A percentile compares a stretch with the other conserved stretches of the same genome.
phyloP scores from a whole-genome alignment of 2,797 vertebrate genomes.

The Anolis apletophallus region DNA sequence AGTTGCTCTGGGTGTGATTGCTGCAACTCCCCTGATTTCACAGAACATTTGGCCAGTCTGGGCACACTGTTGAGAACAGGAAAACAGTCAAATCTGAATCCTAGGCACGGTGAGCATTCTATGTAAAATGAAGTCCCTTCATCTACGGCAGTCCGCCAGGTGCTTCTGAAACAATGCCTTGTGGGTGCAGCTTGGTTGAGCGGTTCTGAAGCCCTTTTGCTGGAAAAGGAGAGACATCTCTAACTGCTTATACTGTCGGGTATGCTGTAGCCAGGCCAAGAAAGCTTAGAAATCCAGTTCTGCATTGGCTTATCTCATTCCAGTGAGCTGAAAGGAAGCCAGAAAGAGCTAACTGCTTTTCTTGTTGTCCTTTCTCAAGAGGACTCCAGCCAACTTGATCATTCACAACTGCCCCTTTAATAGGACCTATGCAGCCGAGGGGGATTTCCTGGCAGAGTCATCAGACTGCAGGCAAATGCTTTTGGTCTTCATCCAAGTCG shows the following conservation, averaged over 20 bases:
- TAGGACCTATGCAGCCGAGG: constrained; percentile 36
- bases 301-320: constrained; percentile 50
- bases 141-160: neutral
- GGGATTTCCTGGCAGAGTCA: constrained; percentile 43
- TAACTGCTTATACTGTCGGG: constrained; percentile 63
- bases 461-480: constrained; percentile 29
- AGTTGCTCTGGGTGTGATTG: neutral
- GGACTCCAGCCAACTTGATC: constrained; percentile 49
- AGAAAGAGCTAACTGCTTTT: constrained; percentile 55
- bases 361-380: constrained; percentile 55
- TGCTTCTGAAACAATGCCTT: constrained; percentile 11
- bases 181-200: constrained; percentile 11
- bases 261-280: constrained; percentile 54
- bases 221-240: constrained; percentile 20
- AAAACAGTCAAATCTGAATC: neutral
- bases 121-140: neutral
- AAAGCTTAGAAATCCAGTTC: constrained; percentile 47
- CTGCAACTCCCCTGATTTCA: neutral
- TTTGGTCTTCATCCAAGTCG: constrained; percentile 45
- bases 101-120: neutral
- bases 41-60: neutral
- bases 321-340: constrained; percentile 47
- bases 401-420: constrained; percentile 20
- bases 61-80: neutral
- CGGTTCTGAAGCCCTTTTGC: neutral